phyloP scores from a whole-genome alignment of 1,140 invertebrate species.

The Lanistes nyassanus region DNA sequence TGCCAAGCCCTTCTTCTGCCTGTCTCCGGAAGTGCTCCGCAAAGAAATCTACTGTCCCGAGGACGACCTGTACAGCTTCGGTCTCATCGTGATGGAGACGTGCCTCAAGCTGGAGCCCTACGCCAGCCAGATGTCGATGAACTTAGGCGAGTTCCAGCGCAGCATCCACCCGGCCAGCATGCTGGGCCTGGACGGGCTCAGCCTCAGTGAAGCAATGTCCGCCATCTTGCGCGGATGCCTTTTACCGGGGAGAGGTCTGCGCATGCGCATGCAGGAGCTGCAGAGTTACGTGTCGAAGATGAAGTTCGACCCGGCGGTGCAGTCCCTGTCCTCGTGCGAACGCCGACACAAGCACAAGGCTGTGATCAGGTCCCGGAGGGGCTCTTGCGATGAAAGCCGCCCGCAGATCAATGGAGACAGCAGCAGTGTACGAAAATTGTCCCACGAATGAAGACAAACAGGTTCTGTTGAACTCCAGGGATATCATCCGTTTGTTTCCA shows the following conservation, averaged over 20 bases:
- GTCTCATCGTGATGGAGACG: constrained; percentile 41
- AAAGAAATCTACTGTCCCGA: constrained; percentile 35
- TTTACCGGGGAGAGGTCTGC: constrained; percentile 19
- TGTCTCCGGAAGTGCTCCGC: constrained; percentile 45
- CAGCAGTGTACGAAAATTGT: not conserved
- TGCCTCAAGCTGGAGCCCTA: constrained; percentile 29
- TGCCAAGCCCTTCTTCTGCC: constrained; percentile 37
- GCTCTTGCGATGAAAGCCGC: not conserved
- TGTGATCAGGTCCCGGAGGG: not conserved
- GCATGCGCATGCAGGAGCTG: constrained; percentile 8
- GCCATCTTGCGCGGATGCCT: constrained; percentile 24
- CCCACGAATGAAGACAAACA: not conserved
- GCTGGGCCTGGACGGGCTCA: constrained; percentile 27
- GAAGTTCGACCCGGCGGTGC: constrained; percentile 9
- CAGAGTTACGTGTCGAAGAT: not conserved
- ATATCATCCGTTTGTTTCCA: too few relatives aligned
- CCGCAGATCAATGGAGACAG: too few relatives aligned
- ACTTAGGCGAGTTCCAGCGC: constrained; percentile 33
- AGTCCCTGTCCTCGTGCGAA: not conserved
- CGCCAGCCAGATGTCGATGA: constrained; percentile 29
- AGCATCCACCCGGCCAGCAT: constrained; percentile 35
- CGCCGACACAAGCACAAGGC: not conserved
- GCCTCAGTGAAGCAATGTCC: constrained; percentile 6
- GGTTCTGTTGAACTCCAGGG: not conserved
- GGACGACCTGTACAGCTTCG: constrained; percentile 51